Conservation (phyloP, 2,113 vertebrate species). For the Hirundichthys speculiger region DNA sequence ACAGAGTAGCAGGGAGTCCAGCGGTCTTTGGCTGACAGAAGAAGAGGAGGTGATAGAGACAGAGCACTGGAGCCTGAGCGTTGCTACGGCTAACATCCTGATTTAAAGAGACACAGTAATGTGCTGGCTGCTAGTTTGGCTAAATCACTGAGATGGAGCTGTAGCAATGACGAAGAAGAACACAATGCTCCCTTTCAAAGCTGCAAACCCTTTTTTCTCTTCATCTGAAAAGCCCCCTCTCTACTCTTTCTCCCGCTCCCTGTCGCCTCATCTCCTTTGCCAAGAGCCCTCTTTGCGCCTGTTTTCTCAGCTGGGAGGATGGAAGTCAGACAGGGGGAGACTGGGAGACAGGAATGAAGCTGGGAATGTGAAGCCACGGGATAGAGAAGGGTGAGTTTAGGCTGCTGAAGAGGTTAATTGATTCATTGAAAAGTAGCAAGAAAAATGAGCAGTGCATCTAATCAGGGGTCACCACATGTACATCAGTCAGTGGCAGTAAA, state of each 20-base stretch:
- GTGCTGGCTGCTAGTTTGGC: slow-evolving; percentile 63
- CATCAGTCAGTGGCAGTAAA: neutral
- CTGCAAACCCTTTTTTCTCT: slow-evolving; percentile 52
- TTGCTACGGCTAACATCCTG: slow-evolving; percentile 67
- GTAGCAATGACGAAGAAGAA: slow-evolving; percentile 58
- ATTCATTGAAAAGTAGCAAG: neutral
- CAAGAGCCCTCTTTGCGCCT: slow-evolving; percentile 56
- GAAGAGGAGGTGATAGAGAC: slow-evolving; percentile 29
- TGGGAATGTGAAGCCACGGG: slow-evolving; percentile 14
- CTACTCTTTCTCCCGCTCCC: slow-evolving; percentile 36
- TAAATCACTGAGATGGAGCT: slow-evolving; percentile 60
- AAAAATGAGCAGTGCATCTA: slow-evolving; percentile 4
- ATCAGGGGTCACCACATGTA: slow-evolving; percentile 14
- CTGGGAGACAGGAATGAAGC: slow-evolving; percentile 41
- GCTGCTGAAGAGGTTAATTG: slow-evolving; percentile 20
- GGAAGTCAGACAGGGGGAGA: slow-evolving; percentile 62
- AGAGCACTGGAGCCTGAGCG: slow-evolving; percentile 50
- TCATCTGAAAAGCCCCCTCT: slow-evolving; percentile 67
- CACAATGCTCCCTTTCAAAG: slow-evolving; percentile 79
- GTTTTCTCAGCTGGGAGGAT: slow-evolving; percentile 80
- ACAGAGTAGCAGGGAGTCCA: slow-evolving; percentile 17
- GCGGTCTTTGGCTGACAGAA: slow-evolving; percentile 23
- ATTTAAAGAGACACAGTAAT: slow-evolving; percentile 73
- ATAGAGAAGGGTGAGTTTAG: slow-evolving; percentile 6
- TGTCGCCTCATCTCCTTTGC: slow-evolving; percentile 59